phyloP scores from a whole-genome alignment of 2,888 invertebrate genomes.

The Tenodera sinensis region DNA sequence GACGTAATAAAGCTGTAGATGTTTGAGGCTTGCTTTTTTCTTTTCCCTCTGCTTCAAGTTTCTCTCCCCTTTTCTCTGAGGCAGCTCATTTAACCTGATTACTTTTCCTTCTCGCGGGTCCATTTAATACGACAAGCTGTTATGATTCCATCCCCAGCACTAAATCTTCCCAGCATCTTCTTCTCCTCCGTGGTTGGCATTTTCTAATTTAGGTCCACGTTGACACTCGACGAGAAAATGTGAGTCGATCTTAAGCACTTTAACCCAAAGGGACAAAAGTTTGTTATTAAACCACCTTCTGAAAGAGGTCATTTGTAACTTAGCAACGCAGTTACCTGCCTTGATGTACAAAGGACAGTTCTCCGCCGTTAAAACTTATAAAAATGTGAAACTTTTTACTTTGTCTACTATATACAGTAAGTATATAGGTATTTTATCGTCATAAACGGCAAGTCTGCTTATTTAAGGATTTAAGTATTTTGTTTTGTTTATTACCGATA shows the following conservation, averaged over 20 bases:
- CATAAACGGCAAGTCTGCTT: too few species aligned
- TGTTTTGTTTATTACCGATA: too few species aligned
- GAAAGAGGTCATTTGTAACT: not conserved
- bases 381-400: too few species aligned
- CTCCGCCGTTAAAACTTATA: too few species aligned
- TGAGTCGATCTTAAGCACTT: not conserved
- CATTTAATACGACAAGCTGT: slow-evolving; percentile 11
- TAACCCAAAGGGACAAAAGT: not conserved
- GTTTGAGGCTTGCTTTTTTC: not conserved
- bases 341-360: too few species aligned
- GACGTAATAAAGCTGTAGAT: slow-evolving; percentile 1
- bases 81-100: slow-evolving; percentile 11
- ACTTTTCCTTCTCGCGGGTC: not conserved
- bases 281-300: not conserved
- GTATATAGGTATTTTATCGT: too few species aligned
- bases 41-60: not conserved
- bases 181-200: not conserved
- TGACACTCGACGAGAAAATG: not conserved
- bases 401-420: too few species aligned
- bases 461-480: too few species aligned
- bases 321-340: not conserved
- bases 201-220: not conserved
- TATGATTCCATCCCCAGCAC: not conserved
- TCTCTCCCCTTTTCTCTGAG: not conserved
- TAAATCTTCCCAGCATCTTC: not conserved